Percentiles rank a stretch among this genome's conserved stretches.
Conservation (phyloP, 2,113 vertebrate genomes). For the Ictidomys tridecemlineatus region DNA sequence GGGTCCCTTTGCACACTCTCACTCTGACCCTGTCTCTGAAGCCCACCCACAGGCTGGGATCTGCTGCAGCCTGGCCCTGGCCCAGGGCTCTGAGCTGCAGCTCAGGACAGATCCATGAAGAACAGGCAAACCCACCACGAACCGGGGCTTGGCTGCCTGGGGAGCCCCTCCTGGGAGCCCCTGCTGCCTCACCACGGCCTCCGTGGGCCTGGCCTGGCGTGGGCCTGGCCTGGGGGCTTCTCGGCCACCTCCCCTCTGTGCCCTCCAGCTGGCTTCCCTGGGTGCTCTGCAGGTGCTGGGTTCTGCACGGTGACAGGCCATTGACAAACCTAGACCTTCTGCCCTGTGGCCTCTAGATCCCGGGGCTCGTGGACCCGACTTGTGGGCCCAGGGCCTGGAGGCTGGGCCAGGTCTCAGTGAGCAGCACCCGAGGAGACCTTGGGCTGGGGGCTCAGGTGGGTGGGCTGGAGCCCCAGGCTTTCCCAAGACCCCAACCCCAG, state of each 20-base stretch:
- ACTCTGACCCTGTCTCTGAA: not conserved
- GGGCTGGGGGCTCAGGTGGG: not conserved
- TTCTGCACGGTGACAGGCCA: not conserved
- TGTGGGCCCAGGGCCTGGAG: too few relatives aligned
- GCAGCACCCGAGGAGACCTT: not conserved
- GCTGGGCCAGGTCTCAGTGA: not conserved
- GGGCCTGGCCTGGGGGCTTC: not conserved
- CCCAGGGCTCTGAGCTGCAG: not conserved
- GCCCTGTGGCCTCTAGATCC: too few relatives aligned
- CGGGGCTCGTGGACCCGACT: not conserved
- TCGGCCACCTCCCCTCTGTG: not conserved
- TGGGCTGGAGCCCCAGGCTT: too few relatives aligned
- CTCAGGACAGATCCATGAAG: too few relatives aligned
- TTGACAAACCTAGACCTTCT: not conserved
- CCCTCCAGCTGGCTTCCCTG: not conserved
- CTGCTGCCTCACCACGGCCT: fast-evolving
- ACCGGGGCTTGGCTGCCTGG: not conserved
- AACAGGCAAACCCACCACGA: not conserved
- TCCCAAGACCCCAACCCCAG: not conserved
- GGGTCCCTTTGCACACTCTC: not conserved
- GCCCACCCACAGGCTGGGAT: not conserved
- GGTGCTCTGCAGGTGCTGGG: not conserved
- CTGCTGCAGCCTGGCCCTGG: not conserved
- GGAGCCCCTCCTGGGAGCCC: not conserved
- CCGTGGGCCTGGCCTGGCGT: too few relatives aligned